Evolutionary conservation across 2,113 vertebrate genomes (phyloP).

Genomic region (Mustelus asterias): DNA sequence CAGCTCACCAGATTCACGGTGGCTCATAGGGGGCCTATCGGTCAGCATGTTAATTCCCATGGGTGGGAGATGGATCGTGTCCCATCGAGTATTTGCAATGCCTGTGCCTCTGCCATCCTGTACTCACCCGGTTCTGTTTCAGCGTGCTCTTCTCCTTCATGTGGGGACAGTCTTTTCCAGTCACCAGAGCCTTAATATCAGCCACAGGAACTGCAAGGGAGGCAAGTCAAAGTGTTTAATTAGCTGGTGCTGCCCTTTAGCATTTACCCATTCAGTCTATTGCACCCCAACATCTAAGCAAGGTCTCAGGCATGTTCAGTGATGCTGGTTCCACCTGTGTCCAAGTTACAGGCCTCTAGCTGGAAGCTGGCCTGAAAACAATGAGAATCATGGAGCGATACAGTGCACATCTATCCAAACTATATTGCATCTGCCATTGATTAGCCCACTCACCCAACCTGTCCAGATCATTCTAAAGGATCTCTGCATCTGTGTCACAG

Average conservation of each 20-base stretch:
- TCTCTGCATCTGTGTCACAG: no score
- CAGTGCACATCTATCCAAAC: neutral
- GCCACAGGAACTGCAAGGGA: slow-evolving; percentile 73
- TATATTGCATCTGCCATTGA: no score
- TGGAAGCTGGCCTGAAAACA: neutral
- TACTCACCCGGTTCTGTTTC: slow-evolving; percentile 88
- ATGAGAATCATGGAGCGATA: neutral
- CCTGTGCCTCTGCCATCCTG: neutral
- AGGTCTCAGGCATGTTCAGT: neutral
- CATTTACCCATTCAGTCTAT: neutral
- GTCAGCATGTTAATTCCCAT: neutral
- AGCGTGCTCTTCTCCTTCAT: slow-evolving; percentile 82
- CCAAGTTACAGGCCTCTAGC: neutral
- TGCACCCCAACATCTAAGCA: neutral
- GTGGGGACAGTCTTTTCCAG: slow-evolving; percentile 88
- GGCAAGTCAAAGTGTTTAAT: neutral
- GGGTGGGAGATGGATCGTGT: neutral
- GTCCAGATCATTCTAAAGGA: no score
- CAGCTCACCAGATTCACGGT: neutral
- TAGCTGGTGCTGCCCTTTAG: neutral
- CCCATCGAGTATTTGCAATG: neutral
- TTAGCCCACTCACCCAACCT: no score
- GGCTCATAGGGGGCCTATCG: neutral
- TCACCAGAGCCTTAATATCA: slow-evolving; percentile 80
- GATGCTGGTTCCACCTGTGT: neutral